Base-by-base conservation (phyloP, 2,797 vertebrate genomes). In the Chlorospingus semifuscus region DNA sequence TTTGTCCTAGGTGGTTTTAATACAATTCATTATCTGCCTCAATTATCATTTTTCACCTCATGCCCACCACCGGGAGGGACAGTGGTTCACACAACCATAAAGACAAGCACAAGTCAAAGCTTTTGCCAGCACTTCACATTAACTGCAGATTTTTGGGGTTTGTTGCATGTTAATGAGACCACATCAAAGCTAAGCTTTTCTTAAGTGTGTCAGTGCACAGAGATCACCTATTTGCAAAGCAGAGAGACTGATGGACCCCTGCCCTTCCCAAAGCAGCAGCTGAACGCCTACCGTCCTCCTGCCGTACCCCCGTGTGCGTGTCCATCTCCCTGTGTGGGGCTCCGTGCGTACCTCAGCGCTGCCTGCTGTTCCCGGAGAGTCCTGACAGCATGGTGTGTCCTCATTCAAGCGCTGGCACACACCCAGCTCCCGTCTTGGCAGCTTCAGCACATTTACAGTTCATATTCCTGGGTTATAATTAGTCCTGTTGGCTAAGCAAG, bases 391-490 rank as follows among this genome's bases (percentile, higher is more conserved):
- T 20, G 46, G 22, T 3, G n/a, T 2, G 42, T 68, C 85, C 91
- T 96, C 82, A 89, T 37, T 41, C 89, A 2, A 39, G 93, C 5
- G 2, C 91, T 34, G 94, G 78, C 69, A 53, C 9, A 1, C 57
- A 9, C 69, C 50, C 93, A 71, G 84, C 91, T 89, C 71, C 89
- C 6, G 24, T 53, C 83, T 71, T 32, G 52, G 94, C 87, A 80
- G 44, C 71, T 61, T 61, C 66, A 39, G 83, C 26, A 3, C 59
- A 0, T 61, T 65, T 66, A 15, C 79, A 60, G 91, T 59, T 74
- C 75, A 44, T 53, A 61, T 56, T 82, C 75, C 79, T 2, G 47
- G 50, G 63, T 68, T 83, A 77, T 57, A 78, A 87, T 87, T 64
- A 83, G 76, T 61, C 46, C 84, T 4, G 61, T 53, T 9, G 14